Evolutionary conservation across 2,797 vertebrate species (phyloP).

Genomic region (Furcifer pardalis): DNA sequence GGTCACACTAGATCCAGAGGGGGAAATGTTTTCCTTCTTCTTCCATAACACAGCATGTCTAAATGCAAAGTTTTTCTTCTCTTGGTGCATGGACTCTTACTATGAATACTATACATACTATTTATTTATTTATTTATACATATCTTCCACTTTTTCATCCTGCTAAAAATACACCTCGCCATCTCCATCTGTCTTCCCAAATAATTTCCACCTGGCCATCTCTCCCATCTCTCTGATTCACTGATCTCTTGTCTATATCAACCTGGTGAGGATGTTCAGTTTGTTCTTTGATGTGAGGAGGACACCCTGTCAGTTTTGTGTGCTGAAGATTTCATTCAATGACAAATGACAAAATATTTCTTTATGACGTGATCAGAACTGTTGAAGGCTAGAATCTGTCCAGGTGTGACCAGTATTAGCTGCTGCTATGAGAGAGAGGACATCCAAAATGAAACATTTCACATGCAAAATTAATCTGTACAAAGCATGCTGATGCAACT

Average conservation of each 20-base stretch:
- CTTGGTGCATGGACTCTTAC: conserved; percentile 29
- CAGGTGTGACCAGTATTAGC: background rate
- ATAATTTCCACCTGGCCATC: background rate
- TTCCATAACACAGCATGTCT: conserved; percentile 16
- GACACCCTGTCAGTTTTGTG: background rate
- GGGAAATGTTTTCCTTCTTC: conserved; percentile 10
- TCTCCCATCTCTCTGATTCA: background rate
- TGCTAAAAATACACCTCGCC: background rate
- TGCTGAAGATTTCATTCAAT: background rate
- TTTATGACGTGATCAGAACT: background rate
- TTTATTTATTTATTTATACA: conserved; percentile 22
- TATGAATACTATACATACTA: conserved; percentile 2
- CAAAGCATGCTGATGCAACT: background rate
- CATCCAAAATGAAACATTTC: background rate
- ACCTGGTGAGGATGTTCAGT: no score
- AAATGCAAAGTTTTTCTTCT: conserved; percentile 14
- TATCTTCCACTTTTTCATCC: conserved; percentile 2
- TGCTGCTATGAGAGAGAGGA: background rate
- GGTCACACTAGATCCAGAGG: conserved; percentile 1
- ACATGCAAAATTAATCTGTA: background rate
- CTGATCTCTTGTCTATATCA: background rate
- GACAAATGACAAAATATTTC: background rate
- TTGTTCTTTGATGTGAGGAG: background rate
- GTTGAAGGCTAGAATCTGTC: background rate
- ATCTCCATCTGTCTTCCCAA: background rate